Evolutionary conservation across 35 echinoderm and acorn worm genomes (phyloP), one percentile per base, ranked within the genome.

Genomic region (Apostichopus japonicus): DNA sequence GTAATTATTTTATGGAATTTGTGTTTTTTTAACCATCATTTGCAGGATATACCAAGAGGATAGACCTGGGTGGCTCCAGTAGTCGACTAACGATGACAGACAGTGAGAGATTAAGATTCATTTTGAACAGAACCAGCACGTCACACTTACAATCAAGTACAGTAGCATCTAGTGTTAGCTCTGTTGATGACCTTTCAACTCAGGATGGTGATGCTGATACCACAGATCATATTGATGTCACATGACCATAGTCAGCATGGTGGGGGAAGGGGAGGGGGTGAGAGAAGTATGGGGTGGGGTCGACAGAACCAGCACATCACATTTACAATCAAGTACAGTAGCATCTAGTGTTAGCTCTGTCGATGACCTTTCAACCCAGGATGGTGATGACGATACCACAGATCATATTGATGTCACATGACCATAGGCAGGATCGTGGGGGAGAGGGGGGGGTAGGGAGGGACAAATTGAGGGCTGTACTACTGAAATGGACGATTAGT

Each of bases 221-320:
- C 2, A 27, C 86, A 23, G 86, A 87, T 87, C 86, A 87, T 21
- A 87, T 87, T 9, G 86, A 87, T 71, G 86, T 87, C 23, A 87
- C 86, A 10, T 87, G 86, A 87, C 19, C 63, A 67, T 19, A 67
- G 33, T 4, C 33, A 33, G 33, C 33, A 44, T 44, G 33, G 33
- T 44, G 33, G 33, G 33, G 33, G 23, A 1, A 3, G 2, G 33
- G 33, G 33, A 3, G 27, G 27, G 27, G 33, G 33, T 0, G 33
- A 0, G 33, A 44, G 33, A 44, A 44, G 33, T 44, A 44, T 44
- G 33, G 33, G 33, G 33, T 44, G 27, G 27, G 33, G 33, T 44
- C 4, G 33, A 71, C 58, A 55, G 86, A 19, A 87, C 55, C 57
- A 87, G 24, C 63, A 56, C 23, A 2, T 70, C 84, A 10, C 22